Percentiles rank a stretch among this genome's conserved stretches.
Conservation (phyloP, 2,888 invertebrate genomes). For the Synergus gifuensis region DNA sequence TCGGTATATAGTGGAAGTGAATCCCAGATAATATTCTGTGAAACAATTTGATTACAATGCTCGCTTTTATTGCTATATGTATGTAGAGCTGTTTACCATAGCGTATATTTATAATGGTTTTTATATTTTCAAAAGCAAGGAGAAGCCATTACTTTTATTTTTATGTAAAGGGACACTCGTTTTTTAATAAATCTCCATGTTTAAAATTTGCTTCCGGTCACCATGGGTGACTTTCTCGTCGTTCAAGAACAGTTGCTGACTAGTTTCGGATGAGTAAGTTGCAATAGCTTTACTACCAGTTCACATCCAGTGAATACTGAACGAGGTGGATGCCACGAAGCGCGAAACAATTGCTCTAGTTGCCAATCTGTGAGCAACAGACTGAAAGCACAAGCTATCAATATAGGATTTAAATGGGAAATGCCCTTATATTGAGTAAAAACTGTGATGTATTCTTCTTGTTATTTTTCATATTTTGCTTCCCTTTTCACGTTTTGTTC, state of each 20-base stretch:
- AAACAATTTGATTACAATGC: not conserved
- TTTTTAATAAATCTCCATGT: no score
- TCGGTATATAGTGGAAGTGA: not conserved
- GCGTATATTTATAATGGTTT: no score
- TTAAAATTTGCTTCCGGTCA: not conserved
- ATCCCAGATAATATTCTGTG: not conserved
- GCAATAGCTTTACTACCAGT: not conserved
- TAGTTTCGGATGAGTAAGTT: conserved; percentile 18
- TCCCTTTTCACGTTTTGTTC: no score
- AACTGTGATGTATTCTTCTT: no score
- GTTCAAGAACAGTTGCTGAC: conserved; percentile 1
- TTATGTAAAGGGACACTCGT: no score
- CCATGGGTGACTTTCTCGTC: not conserved
- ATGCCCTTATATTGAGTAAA: not conserved
- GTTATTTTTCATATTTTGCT: no score
- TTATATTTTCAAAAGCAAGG: no score
- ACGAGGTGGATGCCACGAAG: conserved; percentile 21
- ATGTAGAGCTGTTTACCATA: no score
- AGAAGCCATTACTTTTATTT: no score
- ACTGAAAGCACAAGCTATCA: conserved; percentile 9
- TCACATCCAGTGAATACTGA: conserved; percentile 26
- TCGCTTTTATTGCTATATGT: no score
- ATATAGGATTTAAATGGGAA: conserved; percentile 8
- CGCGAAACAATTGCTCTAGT: conserved; percentile 27
- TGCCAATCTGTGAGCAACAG: conserved; percentile 30